Base-by-base conservation (phyloP, 2,888 invertebrate genomes). In the Macropis europaea region DNA sequence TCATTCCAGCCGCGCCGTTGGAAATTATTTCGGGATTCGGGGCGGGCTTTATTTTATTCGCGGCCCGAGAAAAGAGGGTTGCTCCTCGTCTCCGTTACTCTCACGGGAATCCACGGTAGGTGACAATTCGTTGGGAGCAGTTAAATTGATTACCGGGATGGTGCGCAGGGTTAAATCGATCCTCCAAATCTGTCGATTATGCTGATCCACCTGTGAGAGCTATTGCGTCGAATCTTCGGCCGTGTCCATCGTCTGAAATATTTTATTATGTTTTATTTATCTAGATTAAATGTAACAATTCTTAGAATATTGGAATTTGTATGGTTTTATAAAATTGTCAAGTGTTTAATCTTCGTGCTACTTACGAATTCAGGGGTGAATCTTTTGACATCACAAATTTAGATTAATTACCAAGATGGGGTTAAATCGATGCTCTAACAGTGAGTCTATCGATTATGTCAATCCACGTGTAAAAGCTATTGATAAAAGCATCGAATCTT, bases 11-110 rank as follows among this genome's bases (percentile, higher is more conserved):
- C 50, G 45, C 71, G 63, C 76, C 52, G 64, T 66, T 36, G 67
- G 81, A 84, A 86, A 84, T 85, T 56, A 87, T 86, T 80, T 70
- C 47, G 56, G 62, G 73, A 73, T 67, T 34, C 70, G 60, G 30
- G 24, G 63, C 68, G 66, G 62, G 77, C 79, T 83, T 85, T 86
- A 85, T 87, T 86, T 86, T 81, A 87, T 84, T 84, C 76, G 71
- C 56, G 57, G 24, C 26, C 50, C 13, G 15, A 38, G 52, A 19
- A n/a, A 34, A 45, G n/a, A 43, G 42, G 48, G 36, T 45, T 4
- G 34, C 34, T 42, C 11, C 7, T 3, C 26, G 54, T 50, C 43
- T 15, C n/a, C 40, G 34, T 28, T 57, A 34, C 17, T 43, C 42
- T 15, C 34, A 3, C 13, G 61, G 45, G 42, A 73, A 32, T 54